Evolutionary conservation across 2,797 vertebrate genomes (phyloP), one percentile per base, ranked within the genome.

Genomic region (Heliangelus exortis): DNA sequence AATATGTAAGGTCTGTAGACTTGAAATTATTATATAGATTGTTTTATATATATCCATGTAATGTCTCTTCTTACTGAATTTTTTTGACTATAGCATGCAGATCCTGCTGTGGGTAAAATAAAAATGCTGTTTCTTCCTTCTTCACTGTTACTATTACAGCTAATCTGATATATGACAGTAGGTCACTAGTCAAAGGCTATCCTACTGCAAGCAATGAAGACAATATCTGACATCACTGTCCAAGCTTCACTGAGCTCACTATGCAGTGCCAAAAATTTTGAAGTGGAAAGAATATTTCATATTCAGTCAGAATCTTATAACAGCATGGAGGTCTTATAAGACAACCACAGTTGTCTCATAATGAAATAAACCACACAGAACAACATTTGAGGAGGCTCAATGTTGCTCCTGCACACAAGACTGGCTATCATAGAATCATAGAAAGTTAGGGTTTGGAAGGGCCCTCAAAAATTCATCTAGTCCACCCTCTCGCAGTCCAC

Each of bases 131-230:
- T 77, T 51, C 59, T 89, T 58, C 36, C 7, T 84, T 34, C 23
- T 69, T 87, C 68, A 51, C 36, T 92, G 16, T 28, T 80, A 34
- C 22, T 86, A 28, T 81, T 77, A 45, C 41, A 85, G 11, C n/a
- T 48, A 80, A 54, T 72, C 25, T 84, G 65, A 80, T 77, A 33
- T 47, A 58, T 25, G 41, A 33, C 72, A 83, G 48, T 69, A 89
- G 63, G 83, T 93, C 76, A 84, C 54, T 50, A 90, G 83, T 86
- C 77, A 88, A 81, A 90, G 26, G 8, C 66, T 58, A 3, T 92
- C 34, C 81, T 62, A 77, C 36, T 88, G 47, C 36, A 73, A 43
- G 31, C 69, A 89, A 18, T 62, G 31, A 84, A 89, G 54, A 73
- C 31, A 47, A 61, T 54, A 62, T 29, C 34, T 72, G 71, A 83